Evolutionary conservation across 2,888 invertebrate genomes (phyloP), one percentile per base, ranked within the genome.

Genomic region (Leptinotarsa haldemani): DNA sequence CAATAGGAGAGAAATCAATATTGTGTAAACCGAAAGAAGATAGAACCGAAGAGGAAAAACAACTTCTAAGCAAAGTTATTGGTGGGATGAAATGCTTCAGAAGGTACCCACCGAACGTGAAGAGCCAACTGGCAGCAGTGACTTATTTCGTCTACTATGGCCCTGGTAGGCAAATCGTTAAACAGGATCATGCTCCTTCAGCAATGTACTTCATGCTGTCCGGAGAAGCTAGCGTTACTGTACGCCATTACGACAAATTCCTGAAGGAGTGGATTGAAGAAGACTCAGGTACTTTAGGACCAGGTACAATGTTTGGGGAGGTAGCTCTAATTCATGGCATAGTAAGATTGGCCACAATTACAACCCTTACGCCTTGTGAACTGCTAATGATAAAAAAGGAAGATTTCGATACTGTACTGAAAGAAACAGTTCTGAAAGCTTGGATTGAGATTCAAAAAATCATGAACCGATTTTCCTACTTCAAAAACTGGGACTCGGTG

Each of bases 191-290:
- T 71, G 86, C 87, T 2, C 63, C 75, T 68, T 86, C 88, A 71
- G 90, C 91, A 0, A 83, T 93, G 65, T 93, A 92, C 84, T 93
- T 92, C 84, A 89, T 94, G 65, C 86, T 93, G 5, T 88, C 88
- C 0, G 94, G 94, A 3, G 89, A 91, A 82, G 87, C 90, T 13
- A 83, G 82, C 9, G 88, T 92, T 71, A 89, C 89, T 63, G 90
- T 89, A 72, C 85, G 87, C 80, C 82, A 88, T 1, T 90, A 84
- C 73, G 92, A 93, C 78, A 88, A 89, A 70, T 82, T 90, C 30
- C 81, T 90, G 1, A 87, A 90, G 18, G 84, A 88, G 80, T 80
- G 86, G 64, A 82, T 89, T 1, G 88, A 88, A 0, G 85, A 88
- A 20, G 89, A 90, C 18, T 85, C 91, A 12, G 90, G 90, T 5